Evolutionary conservation across 2,797 vertebrate genomes (phyloP), one percentile per base, ranked within the genome.

Genomic region (Rhynchonycteris naso): DNA sequence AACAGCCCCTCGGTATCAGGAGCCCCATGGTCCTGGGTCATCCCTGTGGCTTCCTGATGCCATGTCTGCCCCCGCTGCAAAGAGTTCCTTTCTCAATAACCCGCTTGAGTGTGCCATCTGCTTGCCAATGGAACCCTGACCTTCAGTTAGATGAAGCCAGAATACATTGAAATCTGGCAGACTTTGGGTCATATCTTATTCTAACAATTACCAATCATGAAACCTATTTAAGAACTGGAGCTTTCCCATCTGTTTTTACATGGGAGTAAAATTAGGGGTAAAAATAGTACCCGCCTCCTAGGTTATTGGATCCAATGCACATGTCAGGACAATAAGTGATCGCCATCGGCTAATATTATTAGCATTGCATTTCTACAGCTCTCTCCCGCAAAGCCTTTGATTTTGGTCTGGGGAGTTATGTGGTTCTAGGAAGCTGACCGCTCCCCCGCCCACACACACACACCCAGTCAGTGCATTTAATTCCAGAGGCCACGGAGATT

Each of bases 171-270:
- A 50, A 52, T 88, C 78, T 86, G 50, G 76, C 28, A 52, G 88
- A 71, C 59, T 82, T 47, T 13, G 38, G 63, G 68, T 65, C 86
- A 76, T 33, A 58, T 83, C 58, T 71, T 61, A 21, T 65, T 81
- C 81, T 95, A 72, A 83, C 76, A 94, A 35, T 91, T 90, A 71
- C 30, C 35, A 89, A 63, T 43, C 33, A 47, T 19, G 33, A 66
- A 33, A 92, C 86, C 66, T 82, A 74, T 33, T 16, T 83, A 91
- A 93, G 66, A 84, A 35, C 71, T 84, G 93, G 74, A 18, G 12
- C 95, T 88, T 92, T 88, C 86, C 75, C 38, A 80, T 56, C 80
- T 91, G 18, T 87, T 92, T 96, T 92, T 79, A 81, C 43, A 86
- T 47, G 14, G 56, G 21, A 89, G 30, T 95, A 92, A 94, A 87